phyloP scores from a whole-genome alignment of 30 jellyfish, hydroid and myxozoan genomes.

The Turritopsis dohrnii region DNA sequence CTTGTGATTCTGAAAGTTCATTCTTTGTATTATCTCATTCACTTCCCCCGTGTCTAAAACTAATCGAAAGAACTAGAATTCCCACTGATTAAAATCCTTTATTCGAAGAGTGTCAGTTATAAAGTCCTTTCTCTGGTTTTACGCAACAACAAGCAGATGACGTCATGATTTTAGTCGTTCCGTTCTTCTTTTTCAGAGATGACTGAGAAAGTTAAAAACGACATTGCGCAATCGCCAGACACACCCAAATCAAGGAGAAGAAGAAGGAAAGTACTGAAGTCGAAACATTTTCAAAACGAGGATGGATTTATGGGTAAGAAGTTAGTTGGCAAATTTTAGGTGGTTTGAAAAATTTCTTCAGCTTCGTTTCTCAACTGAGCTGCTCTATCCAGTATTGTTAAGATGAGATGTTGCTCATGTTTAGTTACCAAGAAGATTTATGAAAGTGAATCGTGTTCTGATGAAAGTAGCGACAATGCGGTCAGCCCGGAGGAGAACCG shows the following conservation, averaged over 20 bases:
- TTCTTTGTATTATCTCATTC: no score
- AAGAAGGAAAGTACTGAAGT: conserved; percentile 8
- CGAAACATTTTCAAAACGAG: conserved; percentile 1
- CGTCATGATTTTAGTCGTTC: not conserved
- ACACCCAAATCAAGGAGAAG: not conserved
- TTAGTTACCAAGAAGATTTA: conserved; percentile 16
- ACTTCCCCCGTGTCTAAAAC: no score
- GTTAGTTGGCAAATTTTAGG: no score
- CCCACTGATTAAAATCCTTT: no score
- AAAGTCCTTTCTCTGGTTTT: no score
- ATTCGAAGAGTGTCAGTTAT: no score
- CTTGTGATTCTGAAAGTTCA: no score
- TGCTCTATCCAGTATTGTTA: not conserved
- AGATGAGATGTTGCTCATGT: not conserved
- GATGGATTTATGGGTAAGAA: conserved; percentile 20
- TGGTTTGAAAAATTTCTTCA: no score
- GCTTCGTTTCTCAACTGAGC: not conserved
- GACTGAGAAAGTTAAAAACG: not conserved
- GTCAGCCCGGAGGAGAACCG: not conserved
- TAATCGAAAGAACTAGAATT: no score
- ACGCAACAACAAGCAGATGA: no score
- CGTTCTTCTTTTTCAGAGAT: not conserved
- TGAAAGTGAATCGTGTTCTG: conserved; percentile 23
- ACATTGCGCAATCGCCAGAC: not conserved
- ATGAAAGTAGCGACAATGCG: not conserved